Evolutionary conservation across 2,888 invertebrate species (phyloP), one percentile per base, ranked within the genome.

Genomic region (Lasioglossum marginatum): DNA sequence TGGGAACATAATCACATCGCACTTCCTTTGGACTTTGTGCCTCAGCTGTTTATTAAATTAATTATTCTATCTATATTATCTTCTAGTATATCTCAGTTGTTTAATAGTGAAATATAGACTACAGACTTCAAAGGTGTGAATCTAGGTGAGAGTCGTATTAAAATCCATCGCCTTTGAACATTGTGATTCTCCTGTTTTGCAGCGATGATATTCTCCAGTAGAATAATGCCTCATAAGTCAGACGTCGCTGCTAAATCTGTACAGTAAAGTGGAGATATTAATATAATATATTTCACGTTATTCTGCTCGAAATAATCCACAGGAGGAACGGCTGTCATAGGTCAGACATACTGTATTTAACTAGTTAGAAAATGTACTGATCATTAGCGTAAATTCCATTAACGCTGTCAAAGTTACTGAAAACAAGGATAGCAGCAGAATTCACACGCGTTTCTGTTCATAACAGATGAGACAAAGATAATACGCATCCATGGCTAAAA

Each of bases 401-500:
- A 4, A 12, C 12, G 10, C 8, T 57, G n/a, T 57, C 57, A n/a
- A 57, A n/a, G n/a, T 57, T 12, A 12, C 4, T 4, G 57, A 57
- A n/a, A 12, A n/a, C 57, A n/a, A 57, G n/a, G n/a, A 12, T 12
- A 57, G 0, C n/a, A 4, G 57, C n/a, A 23, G 57, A 57, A n/a
- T 57, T 57, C 57, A 19, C 12, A n/a, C 10, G 45, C 48, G 52
- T 52, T 52, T n/a, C 27, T 16, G 68, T 74, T 74, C 77, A 75
- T 77, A 86, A 77, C 37, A 73, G 73, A 72, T 12, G 27, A n/a
- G 40, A 16, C 45, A 40, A 45, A n/a, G 12, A 74, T 79, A 45
- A 74, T 6, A 63, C 66, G 57, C 34, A 74, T 31, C 66, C 48
- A 52, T 37, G 74, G 57, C 60, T 66, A 37, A 37, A 68, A 63